Base-by-base conservation (phyloP, 2,888 invertebrate species). In the Rhaphigaster nebulosa region DNA sequence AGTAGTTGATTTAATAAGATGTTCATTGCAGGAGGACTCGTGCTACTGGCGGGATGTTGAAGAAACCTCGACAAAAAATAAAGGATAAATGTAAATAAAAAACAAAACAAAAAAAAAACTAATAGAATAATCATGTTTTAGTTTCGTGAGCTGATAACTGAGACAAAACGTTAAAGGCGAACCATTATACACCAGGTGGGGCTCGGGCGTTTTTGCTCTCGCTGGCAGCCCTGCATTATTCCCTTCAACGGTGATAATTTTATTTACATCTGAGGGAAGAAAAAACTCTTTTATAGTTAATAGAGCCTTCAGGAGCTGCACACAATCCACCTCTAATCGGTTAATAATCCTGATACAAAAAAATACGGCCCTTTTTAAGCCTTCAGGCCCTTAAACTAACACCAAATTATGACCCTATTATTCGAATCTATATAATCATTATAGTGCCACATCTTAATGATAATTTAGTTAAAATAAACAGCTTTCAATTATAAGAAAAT, bases 101-200 rank as follows among this genome's bases (percentile, higher is more conserved):
- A n/a, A 45, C 45, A 84, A 84, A 84, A 76, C 38, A 76, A 84
- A n/a, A 45, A 84, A 84, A 84, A 84, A 84, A 45, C 84, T 84
- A n/a, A 84, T 84, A n/a, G 84, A 84, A 84, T 84, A 84, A 84
- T 45, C 84, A 84, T 84, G 84, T n/a, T 84, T 80, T 45, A 84
- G 41, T 50, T 84, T 84, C 1, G 45, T 45, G 84, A 84, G n/a
- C 45, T 45, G 84, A 84, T n/a, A 84, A n/a, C n/a, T 15, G 84
- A 45, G 84, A 84, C 84, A 84, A 84, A 84, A 50, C 15, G 84
- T 41, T 45, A 13, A 84, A 13, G 23, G 29, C n/a, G 84, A n/a
- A 0, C 45, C 84, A 84, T 84, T 84, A 84, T 41, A 45, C 26
- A 84, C 84, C 84, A 84, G 84, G 45, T 84, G 84, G 12, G 20